phyloP scores from a whole-genome alignment of 2,888 invertebrate species.

The Allygus modestus region DNA sequence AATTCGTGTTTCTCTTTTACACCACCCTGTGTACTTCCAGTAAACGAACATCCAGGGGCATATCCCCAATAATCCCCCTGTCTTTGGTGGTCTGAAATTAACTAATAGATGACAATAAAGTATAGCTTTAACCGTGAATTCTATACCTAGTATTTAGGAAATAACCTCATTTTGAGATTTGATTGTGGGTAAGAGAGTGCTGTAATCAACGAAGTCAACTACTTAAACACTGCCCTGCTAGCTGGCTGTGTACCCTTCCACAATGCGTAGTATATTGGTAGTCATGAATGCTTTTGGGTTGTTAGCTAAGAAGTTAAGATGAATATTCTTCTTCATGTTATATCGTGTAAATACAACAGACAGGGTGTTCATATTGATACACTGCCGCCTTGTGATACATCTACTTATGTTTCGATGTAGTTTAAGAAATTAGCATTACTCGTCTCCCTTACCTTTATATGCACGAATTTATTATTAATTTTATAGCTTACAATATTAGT shows the following conservation, averaged over 20 bases:
- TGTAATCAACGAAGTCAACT: neutral
- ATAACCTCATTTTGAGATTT: slow-evolving; percentile 40
- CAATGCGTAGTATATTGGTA: neutral
- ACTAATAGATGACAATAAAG: slow-evolving; percentile 13
- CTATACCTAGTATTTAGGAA: neutral
- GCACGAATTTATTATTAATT: too few relatives aligned
- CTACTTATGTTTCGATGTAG: slow-evolving; percentile 4
- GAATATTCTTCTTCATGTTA: neutral
- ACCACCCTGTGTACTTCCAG: too few relatives aligned
- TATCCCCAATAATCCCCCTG: too few relatives aligned
- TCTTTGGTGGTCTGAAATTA: neutral
- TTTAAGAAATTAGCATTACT: neutral
- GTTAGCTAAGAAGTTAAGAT: neutral
- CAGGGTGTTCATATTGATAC: slow-evolving; percentile 25
- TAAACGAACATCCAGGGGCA: too few relatives aligned
- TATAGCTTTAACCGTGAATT: neutral
- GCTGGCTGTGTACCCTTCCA: slow-evolving; percentile 1
- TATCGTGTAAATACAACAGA: neutral
- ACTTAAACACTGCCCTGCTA: neutral
- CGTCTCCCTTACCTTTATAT: neutral
- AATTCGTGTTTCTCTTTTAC: too few relatives aligned
- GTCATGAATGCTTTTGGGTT: neutral
- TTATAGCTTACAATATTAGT: too few relatives aligned
- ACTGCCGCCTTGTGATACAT: neutral
- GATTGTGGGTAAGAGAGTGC: neutral